Evolutionary conservation across 2,888 invertebrate species (phyloP).

Genomic region (Gerosis bhagava): DNA sequence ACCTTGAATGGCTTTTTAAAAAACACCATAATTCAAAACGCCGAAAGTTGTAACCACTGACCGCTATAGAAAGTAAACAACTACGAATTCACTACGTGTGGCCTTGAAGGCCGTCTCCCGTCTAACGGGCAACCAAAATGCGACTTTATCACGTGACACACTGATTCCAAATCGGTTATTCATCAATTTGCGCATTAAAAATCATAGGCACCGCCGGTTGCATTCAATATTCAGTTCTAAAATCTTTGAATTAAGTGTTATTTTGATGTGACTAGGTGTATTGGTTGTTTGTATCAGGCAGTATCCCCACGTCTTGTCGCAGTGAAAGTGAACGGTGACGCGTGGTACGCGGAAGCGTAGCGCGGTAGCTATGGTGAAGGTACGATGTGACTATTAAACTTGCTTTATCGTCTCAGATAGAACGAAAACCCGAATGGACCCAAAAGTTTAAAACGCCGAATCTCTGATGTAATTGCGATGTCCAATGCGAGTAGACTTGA

Average conservation of each 20-base stretch:
- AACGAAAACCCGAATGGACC: too few species aligned
- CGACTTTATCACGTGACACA: conserved; percentile 32
- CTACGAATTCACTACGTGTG: conserved; percentile 55
- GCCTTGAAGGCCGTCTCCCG: conserved; percentile 65
- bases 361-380: conserved; percentile 61
- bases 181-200: conserved; percentile 41
- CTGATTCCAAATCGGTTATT: conserved; percentile 41
- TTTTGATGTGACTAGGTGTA: conserved; percentile 35
- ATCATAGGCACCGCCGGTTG: conserved; percentile 30
- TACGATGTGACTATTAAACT: conserved; percentile 53
- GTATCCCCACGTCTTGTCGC: conserved; percentile 45
- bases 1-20: conserved; percentile 58
- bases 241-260: conserved; percentile 45
- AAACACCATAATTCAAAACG: conserved; percentile 39
- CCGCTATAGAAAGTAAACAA: conserved; percentile 77
- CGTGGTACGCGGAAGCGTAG: conserved; percentile 64
- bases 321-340: conserved; percentile 76
- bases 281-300: conserved; percentile 41
- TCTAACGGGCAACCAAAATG: conserved; percentile 29
- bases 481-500: too few species aligned
- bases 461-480: too few species aligned
- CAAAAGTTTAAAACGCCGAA: too few species aligned
- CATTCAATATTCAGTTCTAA: too few species aligned
- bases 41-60: conserved; percentile 61
- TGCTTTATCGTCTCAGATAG: conserved; percentile 8